Conservation (phyloP, 2,888 invertebrate species). For the Calephelis perditalis region DNA sequence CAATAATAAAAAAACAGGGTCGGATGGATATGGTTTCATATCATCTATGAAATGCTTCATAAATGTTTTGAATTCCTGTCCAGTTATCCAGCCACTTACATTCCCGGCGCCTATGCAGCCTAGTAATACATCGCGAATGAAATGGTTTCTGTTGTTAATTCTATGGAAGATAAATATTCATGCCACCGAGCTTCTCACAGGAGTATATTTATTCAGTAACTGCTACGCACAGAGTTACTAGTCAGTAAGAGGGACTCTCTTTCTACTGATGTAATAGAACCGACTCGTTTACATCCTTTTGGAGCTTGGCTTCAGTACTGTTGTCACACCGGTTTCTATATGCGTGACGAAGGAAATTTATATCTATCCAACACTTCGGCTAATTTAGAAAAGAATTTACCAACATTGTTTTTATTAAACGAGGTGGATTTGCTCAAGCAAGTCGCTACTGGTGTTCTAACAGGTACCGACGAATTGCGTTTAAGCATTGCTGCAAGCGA, state of each 20-base stretch:
- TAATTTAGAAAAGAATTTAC: too few relatives aligned
- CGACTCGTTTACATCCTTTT: neutral
- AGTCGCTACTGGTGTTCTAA: neutral
- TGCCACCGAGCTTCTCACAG: neutral
- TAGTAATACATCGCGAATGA: neutral
- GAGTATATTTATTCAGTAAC: neutral
- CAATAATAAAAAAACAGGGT: too few relatives aligned
- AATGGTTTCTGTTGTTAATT: neutral
- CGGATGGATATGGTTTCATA: too few relatives aligned
- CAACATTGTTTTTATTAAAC: too few relatives aligned
- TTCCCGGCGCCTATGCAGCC: neutral
- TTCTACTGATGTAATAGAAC: neutral
- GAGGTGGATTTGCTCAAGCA: too few relatives aligned
- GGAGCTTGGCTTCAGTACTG: too few relatives aligned
- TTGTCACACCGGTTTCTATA: too few relatives aligned
- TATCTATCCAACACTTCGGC: too few relatives aligned
- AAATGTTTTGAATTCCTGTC: too few relatives aligned
- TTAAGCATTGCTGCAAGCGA: neutral
- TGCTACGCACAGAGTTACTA: neutral
- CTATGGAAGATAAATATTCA: neutral
- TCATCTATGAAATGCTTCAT: too few relatives aligned
- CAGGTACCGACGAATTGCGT: neutral
- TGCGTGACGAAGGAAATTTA: too few relatives aligned
- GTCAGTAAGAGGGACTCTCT: neutral
- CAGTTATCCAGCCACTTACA: too few relatives aligned